Conservation (phyloP, 2,888 invertebrate species). For the Leptinotarsa haldemani region DNA sequence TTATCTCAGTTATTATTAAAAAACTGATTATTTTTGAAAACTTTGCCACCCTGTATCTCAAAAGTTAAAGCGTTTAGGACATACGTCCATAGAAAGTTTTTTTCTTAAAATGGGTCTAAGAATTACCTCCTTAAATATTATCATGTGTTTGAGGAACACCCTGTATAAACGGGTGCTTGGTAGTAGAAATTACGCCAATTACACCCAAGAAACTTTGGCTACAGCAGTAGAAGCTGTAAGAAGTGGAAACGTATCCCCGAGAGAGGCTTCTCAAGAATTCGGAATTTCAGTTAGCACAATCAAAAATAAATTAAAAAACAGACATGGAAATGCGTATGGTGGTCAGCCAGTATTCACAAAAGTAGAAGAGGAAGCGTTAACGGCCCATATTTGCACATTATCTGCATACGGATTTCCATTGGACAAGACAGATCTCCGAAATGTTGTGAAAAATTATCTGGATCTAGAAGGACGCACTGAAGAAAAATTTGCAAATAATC, state of each 20-base stretch:
- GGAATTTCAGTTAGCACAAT: conserved; percentile 20
- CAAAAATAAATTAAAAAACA: conserved; percentile 22
- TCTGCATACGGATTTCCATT: conserved; percentile 35
- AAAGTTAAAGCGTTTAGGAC: too few species aligned
- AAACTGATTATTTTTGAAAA: too few species aligned
- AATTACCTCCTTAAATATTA: too few species aligned
- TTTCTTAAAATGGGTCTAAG: too few species aligned
- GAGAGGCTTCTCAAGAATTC: conserved; percentile 18
- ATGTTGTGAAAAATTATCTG: conserved; percentile 44
- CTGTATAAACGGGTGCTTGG: conserved; percentile 19
- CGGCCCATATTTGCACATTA: too few species aligned
- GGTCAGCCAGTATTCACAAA: conserved; percentile 15
- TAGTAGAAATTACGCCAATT: conserved; percentile 18
- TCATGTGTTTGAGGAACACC: too few species aligned
- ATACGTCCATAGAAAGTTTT: too few species aligned
- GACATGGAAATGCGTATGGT: conserved; percentile 10
- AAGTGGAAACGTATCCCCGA: too few species aligned
- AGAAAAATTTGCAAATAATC: conserved; percentile 8
- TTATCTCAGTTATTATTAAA: too few species aligned
- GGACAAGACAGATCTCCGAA: conserved; percentile 53
- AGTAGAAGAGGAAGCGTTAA: conserved; percentile 20
- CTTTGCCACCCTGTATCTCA: too few species aligned
- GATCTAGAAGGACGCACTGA: conserved; percentile 8
- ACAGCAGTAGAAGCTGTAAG: too few species aligned
- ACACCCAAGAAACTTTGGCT: too few species aligned